A percentile compares a stretch with the other conserved stretches of the same genome.
Conservation (phyloP, 1,140 invertebrate genomes). For the Charaxes varanes region DNA sequence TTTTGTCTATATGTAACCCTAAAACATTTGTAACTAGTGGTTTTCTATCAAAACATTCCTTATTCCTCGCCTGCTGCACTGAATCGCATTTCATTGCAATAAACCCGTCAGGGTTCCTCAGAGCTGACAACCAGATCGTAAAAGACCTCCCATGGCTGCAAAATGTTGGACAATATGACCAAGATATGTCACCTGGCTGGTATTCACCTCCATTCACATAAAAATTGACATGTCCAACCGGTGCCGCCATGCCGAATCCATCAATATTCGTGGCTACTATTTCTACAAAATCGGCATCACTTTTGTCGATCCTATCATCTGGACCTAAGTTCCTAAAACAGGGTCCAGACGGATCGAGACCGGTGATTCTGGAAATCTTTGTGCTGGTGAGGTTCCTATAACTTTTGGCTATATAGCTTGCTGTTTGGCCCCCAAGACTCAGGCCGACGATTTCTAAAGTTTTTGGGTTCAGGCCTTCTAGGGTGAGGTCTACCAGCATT, state of each 20-base stretch:
- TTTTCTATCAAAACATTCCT: conserved; percentile 35
- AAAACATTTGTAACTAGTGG: conserved; percentile 39
- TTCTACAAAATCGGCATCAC: conserved; percentile 67
- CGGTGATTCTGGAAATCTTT: conserved; percentile 51
- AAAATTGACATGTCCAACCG: conserved; percentile 77
- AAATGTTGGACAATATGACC: conserved; percentile 33
- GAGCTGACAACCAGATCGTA: conserved; percentile 35
- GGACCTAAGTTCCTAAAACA: conserved; percentile 50
- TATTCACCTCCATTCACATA: conserved; percentile 83
- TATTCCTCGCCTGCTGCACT: conserved; percentile 44
- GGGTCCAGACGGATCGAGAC: conserved; percentile 51
- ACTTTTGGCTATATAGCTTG: conserved; percentile 48
- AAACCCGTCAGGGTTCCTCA: conserved; percentile 37
- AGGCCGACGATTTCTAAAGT: conserved; percentile 45
- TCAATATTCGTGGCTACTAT: conserved; percentile 81
- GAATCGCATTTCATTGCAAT: conserved; percentile 49
- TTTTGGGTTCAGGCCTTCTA: conserved; percentile 40
- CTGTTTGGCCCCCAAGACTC: conserved; percentile 50
- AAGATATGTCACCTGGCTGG: conserved; percentile 75
- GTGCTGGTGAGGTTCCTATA: conserved; percentile 43
- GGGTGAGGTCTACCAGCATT: conserved; percentile 39
- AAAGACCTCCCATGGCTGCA: conserved; percentile 46
- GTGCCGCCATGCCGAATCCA: conserved; percentile 78
- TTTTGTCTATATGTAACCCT: conserved; percentile 37
- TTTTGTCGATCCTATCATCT: conserved; percentile 41